Base-by-base conservation (phyloP, 2,888 invertebrate species). In the Eilema depressum region DNA sequence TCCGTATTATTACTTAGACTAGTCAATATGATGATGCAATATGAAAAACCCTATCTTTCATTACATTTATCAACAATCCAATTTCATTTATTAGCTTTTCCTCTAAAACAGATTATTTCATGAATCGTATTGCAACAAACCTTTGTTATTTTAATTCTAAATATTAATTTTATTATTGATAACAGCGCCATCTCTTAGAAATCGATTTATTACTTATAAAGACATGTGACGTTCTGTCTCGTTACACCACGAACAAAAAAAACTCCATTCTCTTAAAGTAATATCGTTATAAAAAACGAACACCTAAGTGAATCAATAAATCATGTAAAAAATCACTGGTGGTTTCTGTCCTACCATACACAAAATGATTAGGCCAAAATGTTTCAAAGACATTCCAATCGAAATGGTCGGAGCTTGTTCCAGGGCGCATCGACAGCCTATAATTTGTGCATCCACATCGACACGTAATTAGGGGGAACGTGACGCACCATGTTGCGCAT, bases 361-460 rank as follows among this genome's bases (percentile, higher is more conserved):
- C 78, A 75, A 80, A 85, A 86, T 85, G 83, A 86, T 87, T 85
- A 84, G 85, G 83, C 81, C 83, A 86, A 88, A 87, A 85, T 71
- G 83, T 86, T 88, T 88, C 86, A 87, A 87, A 89, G 85, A 81
- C 85, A 86, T 85, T 85, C 82, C 86, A 80, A 78, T 83, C 81
- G 79, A 83, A 82, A 82, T 83, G 78, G 76, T 75, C 80, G 85
- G 85, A 84, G 86, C 88, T 88, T 84, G 85, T 87, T 88, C 85
- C 83, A 83, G 74, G 83, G 63, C 73, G 73, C 82, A 83, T 84
- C 86, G 87, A 83, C 89, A 91, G 92, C 86, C 90, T 94, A 91
- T 94, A 94, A 94, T 95, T 94, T 94, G 93, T 90, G 89, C 89
- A 91, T 92, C 93, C 90, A 91, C 89, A 89, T 91, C 89, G 89